phyloP scores from a whole-genome alignment of 1,140 invertebrate genomes.

The Drosophila rhopaloa region DNA sequence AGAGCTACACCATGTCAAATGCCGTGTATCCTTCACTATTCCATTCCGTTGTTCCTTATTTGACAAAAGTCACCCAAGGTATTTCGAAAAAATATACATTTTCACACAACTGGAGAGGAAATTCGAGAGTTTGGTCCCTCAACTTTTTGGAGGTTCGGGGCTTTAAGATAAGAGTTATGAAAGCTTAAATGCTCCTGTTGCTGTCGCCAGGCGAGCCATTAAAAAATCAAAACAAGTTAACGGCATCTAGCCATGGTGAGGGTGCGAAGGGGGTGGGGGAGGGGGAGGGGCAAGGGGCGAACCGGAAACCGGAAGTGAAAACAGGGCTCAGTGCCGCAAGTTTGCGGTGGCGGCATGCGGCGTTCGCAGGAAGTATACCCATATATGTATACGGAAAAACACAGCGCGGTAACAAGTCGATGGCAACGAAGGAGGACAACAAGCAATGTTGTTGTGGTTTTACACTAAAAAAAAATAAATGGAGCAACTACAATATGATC shows the following conservation, averaged over 20 bases:
- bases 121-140: not conserved
- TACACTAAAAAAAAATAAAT: slow-evolving; percentile 1
- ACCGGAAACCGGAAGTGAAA: slow-evolving; percentile 76
- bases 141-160: not conserved
- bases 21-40: slow-evolving; percentile 30
- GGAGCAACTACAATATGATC: no score
- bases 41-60: slow-evolving; percentile 20
- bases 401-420: slow-evolving; percentile 9
- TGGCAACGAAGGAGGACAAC: slow-evolving; percentile 12
- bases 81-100: slow-evolving; percentile 6
- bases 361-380: slow-evolving; percentile 65
- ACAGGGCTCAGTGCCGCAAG: slow-evolving; percentile 75
- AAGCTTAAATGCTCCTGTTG: slow-evolving; percentile 56
- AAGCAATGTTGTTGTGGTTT: slow-evolving; percentile 44
- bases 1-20: slow-evolving; percentile 30
- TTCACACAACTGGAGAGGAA: not conserved
- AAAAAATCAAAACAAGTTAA: slow-evolving; percentile 83
- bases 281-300: slow-evolving; percentile 21
- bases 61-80: slow-evolving; percentile 23
- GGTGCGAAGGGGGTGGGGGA: not conserved
- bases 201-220: slow-evolving; percentile 71
- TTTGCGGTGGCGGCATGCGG: slow-evolving; percentile 69
- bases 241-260: slow-evolving; percentile 60
- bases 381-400: slow-evolving; percentile 8
- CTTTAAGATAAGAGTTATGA: slow-evolving; percentile 57